These are phyloP conservation scores for Chionodraco myersi DNA, from an alignment of 2,113 vertebrate genomes.

Conservation along the genomic window DNA sequence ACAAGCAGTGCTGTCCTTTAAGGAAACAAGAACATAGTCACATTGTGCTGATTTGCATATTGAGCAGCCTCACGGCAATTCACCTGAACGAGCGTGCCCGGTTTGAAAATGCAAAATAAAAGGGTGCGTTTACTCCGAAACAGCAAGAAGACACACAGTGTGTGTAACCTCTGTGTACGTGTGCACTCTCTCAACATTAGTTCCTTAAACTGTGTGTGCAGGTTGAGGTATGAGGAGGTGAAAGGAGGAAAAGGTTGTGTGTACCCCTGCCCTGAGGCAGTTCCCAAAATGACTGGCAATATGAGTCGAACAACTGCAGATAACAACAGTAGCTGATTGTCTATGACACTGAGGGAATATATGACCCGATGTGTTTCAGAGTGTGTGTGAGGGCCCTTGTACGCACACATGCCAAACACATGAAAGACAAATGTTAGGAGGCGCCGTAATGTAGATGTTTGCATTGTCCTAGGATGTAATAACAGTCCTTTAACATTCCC, in stretches of 20 bases:
- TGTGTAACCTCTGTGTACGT: background rate
- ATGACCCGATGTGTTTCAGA: background rate
- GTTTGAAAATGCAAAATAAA: background rate
- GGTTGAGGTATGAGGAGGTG: background rate
- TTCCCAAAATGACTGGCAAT: background rate
- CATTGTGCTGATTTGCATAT: slow-evolving; percentile 76
- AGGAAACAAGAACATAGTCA: background rate
- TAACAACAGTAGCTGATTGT: slow-evolving; percentile 1
- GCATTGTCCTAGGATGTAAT: background rate
- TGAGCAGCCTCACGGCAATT: slow-evolving; percentile 11
- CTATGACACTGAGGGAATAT: background rate
- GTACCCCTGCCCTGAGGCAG: background rate
- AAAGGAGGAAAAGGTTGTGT: background rate
- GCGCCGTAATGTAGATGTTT: background rate
- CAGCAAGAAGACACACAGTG: background rate
- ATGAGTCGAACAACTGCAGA: background rate
- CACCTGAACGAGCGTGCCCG: slow-evolving; percentile 47
- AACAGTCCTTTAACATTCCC: background rate
- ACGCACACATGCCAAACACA: background rate
- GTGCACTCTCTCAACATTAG: background rate
- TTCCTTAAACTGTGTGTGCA: background rate
- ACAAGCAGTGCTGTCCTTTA: background rate
- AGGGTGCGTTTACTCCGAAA: background rate
- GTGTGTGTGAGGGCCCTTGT: background rate
- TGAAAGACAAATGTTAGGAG: background rate